Evolutionary conservation across 2,113 vertebrate species (phyloP), one percentile per base, ranked within the genome.

Genomic region (Microcebus griseorufus): DNA sequence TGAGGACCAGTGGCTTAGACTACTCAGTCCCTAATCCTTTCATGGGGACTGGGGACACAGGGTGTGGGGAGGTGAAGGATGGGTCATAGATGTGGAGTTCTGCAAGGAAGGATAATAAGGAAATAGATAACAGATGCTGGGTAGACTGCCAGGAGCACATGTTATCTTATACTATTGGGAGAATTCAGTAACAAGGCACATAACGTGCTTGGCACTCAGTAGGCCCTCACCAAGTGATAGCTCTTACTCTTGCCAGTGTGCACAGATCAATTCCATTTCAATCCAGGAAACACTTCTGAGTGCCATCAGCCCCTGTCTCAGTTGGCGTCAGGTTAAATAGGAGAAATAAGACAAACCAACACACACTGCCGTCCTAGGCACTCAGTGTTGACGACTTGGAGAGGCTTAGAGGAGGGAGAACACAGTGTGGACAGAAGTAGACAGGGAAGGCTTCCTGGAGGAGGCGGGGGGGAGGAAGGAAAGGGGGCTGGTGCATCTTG

Each of bases 401-500:
- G 73, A 95, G 39, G 5, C 62, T 67, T 29, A 27, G 16, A 90
- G 27, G 6, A 29, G 39, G 29, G 25, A 29, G 37, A 73, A 58
- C 13, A 60, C 22, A 58, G 16, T 65, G 32, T 29, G 72, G 64
- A 60, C 58, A 75, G 65, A 94, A 22, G 42, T 34, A 45, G 39
- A 70, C 64, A 67, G 32, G 60, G 37, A 78, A 80, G 79, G 51
- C 82, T 94, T 96, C 51, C 87, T 76, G 94, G 92, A 92, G 48
- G 58, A 85, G 42, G n/a, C 5, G 5, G 70, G 10, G 18, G 39
- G 10, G 37, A 12, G 48, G 20, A 18, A 25, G 75, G 1, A 25
- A 17, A 23, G 73, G 25, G 42, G 42, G 16, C 0, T 37, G 20
- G 62, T 42, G 34, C 6, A n/a, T 37, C 29, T 91, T 58, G 58